Evolutionary conservation across 2,888 invertebrate species (phyloP).

Genomic region (Platynereis dumerilii): DNA sequence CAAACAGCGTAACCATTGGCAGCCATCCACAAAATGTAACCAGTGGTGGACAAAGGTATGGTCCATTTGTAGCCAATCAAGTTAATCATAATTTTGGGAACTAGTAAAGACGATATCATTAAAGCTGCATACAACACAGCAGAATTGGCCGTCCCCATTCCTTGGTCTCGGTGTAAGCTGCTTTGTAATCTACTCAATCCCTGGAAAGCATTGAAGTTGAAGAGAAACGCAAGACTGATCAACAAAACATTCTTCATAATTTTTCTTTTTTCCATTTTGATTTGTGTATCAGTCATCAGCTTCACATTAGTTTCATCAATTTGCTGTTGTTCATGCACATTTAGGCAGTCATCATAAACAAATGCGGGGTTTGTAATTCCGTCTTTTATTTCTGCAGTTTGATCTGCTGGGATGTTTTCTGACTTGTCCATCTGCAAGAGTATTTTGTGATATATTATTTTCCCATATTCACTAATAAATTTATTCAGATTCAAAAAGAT

Average conservation of each 20-base stretch:
- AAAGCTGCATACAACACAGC: constrained; percentile 91
- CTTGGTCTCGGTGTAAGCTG: constrained; percentile 87
- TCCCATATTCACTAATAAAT: too few species aligned
- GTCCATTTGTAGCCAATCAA: constrained; percentile 78
- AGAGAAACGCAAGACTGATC: constrained; percentile 91
- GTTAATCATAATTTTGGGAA: constrained; percentile 62
- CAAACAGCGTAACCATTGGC: constrained; percentile 78
- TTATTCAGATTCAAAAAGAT: too few species aligned
- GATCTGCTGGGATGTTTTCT: too few species aligned
- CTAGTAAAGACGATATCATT: constrained; percentile 93
- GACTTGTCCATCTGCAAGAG: too few species aligned
- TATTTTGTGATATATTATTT: too few species aligned
- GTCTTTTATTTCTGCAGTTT: too few species aligned
- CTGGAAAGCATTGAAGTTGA: constrained; percentile 90
- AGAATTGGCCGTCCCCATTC: constrained; percentile 87
- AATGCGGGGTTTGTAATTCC: too few species aligned
- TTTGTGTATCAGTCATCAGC: not conserved
- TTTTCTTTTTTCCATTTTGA: constrained; percentile 59
- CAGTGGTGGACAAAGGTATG: constrained; percentile 86
- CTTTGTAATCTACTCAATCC: constrained; percentile 72
- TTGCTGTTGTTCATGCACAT: too few species aligned
- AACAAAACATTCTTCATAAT: constrained; percentile 90
- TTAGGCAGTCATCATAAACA: too few species aligned
- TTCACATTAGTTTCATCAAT: too few species aligned
- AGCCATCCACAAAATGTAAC: constrained; percentile 93